Percentiles rank a stretch among this genome's conserved stretches.
Conservation (phyloP, 1,140 invertebrate species). For the Andrena cerasifolii region DNA sequence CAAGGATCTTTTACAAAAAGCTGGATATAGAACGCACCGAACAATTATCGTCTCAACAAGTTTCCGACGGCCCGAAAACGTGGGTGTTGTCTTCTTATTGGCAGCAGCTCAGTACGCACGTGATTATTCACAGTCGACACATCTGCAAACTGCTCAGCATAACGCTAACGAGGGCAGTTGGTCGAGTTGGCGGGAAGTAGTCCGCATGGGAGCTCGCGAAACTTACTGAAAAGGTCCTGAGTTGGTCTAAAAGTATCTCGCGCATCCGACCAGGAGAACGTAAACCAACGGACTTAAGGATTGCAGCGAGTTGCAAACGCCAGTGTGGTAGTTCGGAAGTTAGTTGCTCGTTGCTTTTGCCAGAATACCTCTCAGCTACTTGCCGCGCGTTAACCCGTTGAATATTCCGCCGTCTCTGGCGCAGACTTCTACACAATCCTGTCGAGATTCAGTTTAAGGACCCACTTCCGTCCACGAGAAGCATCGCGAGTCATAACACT, state of each 20-base stretch:
- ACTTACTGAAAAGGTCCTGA: background rate
- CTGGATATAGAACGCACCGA: too few relatives aligned
- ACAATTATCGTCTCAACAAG: too few relatives aligned
- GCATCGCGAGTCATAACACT: background rate
- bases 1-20: too few relatives aligned
- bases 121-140: background rate
- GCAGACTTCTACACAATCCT: background rate
- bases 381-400: slow-evolving; percentile 26
- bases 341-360: slow-evolving; percentile 55
- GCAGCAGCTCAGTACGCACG: background rate
- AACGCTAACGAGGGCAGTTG: background rate
- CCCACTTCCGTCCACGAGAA: background rate
- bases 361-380: slow-evolving; percentile 43
- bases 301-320: slow-evolving; percentile 51
- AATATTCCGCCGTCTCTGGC: slow-evolving; percentile 24
- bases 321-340: slow-evolving; percentile 63
- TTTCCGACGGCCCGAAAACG: background rate
- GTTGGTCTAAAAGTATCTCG: slow-evolving; percentile 17
- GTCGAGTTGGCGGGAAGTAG: background rate
- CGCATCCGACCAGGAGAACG: slow-evolving; percentile 5
- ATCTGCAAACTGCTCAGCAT: background rate
- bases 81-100: background rate
- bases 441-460: slow-evolving; percentile 8
- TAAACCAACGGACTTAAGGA: slow-evolving; percentile 51
- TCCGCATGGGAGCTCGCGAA: background rate